Conservation (phyloP, 2,888 invertebrate species). For the Eupithecia inturbata region DNA sequence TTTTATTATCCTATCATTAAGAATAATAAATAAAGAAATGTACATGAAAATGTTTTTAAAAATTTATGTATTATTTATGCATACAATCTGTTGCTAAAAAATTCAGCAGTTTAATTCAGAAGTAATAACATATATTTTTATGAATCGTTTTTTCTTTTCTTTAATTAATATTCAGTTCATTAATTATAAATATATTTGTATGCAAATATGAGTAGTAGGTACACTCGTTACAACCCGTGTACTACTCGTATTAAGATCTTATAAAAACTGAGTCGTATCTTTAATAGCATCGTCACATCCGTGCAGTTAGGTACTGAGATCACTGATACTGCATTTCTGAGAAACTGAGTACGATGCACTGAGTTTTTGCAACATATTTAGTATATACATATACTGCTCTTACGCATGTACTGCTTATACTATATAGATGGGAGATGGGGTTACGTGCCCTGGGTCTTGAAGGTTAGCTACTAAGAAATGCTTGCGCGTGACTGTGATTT, state of each 20-base stretch:
- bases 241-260: background rate
- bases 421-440: slow-evolving; percentile 17
- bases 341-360: slow-evolving; percentile 68
- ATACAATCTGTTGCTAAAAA: background rate
- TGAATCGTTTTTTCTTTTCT: background rate
- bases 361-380: slow-evolving; percentile 44
- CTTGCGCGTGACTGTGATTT: slow-evolving; percentile 15
- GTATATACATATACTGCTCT: too few relatives aligned
- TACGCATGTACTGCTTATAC: background rate
- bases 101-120: background rate
- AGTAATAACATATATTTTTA: background rate
- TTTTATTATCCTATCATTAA: background rate
- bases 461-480: slow-evolving; percentile 20
- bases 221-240: too few relatives aligned
- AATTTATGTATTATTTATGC: background rate
- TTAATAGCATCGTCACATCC: slow-evolving; percentile 72
- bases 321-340: slow-evolving; percentile 74
- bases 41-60: background rate
- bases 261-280: slow-evolving; percentile 53
- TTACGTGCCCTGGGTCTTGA: slow-evolving; percentile 30
- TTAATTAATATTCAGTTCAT: background rate
- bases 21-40: background rate
- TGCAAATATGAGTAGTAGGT: slow-evolving; percentile 2
- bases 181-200: background rate
- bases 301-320: slow-evolving; percentile 63